Conservation (phyloP, 1,140 invertebrate species). For the Drosophila melanica region DNA sequence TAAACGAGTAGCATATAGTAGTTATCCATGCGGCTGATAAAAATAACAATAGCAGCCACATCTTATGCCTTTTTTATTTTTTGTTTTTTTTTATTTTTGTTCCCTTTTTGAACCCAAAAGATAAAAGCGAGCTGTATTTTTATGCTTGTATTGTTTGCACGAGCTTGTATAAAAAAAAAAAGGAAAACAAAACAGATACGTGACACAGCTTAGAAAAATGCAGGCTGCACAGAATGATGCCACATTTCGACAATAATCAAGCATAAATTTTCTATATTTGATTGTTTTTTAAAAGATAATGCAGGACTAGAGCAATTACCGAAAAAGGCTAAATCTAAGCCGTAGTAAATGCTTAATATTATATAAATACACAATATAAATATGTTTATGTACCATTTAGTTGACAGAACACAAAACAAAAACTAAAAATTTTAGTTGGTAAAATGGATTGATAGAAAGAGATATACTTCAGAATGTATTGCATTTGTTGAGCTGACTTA, state of each 20-base stretch:
- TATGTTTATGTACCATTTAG: too few species aligned
- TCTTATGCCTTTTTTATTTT: slow-evolving; percentile 8
- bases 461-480: too few species aligned
- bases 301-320: not conserved
- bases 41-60: slow-evolving; percentile 47
- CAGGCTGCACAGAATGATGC: slow-evolving; percentile 3
- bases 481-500: too few species aligned
- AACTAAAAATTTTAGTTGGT: too few species aligned
- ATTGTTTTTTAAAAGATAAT: not conserved
- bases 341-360: too few species aligned
- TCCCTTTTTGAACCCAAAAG: slow-evolving; percentile 15
- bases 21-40: slow-evolving; percentile 38
- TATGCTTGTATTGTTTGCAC: slow-evolving; percentile 27
- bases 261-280: not conserved
- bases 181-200: not conserved
- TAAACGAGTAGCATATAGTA: not conserved
- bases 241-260: slow-evolving; percentile 2
- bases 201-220: not conserved
- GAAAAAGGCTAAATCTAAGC: too few species aligned
- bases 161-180: not conserved
- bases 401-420: too few species aligned
- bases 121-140: slow-evolving; percentile 30
- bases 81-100: not conserved
- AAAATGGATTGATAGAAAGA: too few species aligned
- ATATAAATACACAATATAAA: too few species aligned